Evolutionary conservation across 2,888 invertebrate genomes (phyloP).

Genomic region (Drosophila meridionalis): DNA sequence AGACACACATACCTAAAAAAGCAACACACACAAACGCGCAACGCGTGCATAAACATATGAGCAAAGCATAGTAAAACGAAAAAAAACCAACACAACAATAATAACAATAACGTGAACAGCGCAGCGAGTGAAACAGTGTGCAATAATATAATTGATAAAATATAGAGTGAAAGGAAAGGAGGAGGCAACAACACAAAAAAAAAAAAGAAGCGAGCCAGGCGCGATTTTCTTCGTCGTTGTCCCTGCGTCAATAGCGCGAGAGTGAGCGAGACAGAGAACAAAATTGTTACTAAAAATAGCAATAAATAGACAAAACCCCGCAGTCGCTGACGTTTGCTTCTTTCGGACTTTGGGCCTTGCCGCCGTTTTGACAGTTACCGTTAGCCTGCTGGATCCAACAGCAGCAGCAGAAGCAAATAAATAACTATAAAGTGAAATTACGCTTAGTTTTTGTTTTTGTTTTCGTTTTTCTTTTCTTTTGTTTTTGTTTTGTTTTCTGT

Average conservation of each 20-base stretch:
- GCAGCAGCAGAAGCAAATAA: conserved; percentile 14
- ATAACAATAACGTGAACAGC: conserved; percentile 16
- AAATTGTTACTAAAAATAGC: conserved; percentile 78
- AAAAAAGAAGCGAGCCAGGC: conserved; percentile 24
- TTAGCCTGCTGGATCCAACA: conserved; percentile 34
- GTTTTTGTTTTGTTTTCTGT: conserved; percentile 14
- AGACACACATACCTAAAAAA: conserved; percentile 22
- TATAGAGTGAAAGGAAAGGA: conserved; percentile 15
- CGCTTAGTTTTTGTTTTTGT: conserved; percentile 15
- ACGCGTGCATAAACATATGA: conserved; percentile 40
- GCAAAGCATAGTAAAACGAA: conserved; percentile 40
- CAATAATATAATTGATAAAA: conserved; percentile 56
- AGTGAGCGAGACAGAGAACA: conserved; percentile 13
- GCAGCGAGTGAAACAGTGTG: conserved; percentile 24
- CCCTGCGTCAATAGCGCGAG: conserved; percentile 27
- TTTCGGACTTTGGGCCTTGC: conserved; percentile 47
- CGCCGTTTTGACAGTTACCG: conserved; percentile 31
- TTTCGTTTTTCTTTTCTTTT: conserved; percentile 14
- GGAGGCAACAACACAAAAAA: conserved; percentile 11
- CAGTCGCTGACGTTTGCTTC: conserved; percentile 52
- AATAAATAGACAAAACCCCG: conserved; percentile 59
- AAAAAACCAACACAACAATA: conserved; percentile 30
- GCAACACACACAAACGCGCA: conserved; percentile 27
- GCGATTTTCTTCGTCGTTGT: conserved; percentile 27
- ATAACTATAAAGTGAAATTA: conserved; percentile 23